Base-by-base conservation (phyloP, 2,113 vertebrate species). In the Xiphophorus hellerii region DNA sequence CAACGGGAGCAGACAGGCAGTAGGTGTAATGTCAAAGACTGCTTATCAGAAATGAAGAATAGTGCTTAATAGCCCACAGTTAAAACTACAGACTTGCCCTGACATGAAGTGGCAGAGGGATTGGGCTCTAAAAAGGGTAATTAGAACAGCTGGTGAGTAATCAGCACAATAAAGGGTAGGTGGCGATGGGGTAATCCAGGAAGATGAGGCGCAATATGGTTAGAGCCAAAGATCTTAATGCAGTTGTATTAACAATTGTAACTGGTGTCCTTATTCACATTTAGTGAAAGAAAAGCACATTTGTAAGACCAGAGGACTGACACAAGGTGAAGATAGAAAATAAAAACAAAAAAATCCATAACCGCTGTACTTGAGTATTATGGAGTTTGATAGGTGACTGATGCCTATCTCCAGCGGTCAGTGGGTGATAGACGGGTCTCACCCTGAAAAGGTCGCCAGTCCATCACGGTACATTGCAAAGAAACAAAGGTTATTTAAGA, bases 61-160 rank as follows among this genome's bases (percentile, higher is more conserved):
- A 20, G 54, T 51, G 68, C 31, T 66, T 65, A 51, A 60, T 20
- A 60, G 33, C 6, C 48, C 35, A 13, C 29, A 42, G 48, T 33
- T 71, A 62, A 63, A 67, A 39, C 14, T 33, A 74, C 70, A 65
- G 8, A 54, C 33, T 44, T 29, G 70, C 48, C 58, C 70, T 33
- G 71, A 81, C 28, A 74, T 66, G 51, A 61, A 60, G 64, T 42
- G n/a, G 30, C 42, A 22, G 51, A 4, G 62, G 70, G 68, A 77
- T n/a, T 63, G 51, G 22, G 64, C 35, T 12, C 66, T 37, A 74
- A 78, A 81, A 64, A 71, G 58, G 75, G 39, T 35, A 78, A 71
- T 83, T 72, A 67, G 31, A 82, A 77, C 67, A 83, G 67, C 73
- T 72, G 80, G 39, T 67, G 69, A 74, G 73, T 63, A 66, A 76